Conservation (phyloP, 2,797 vertebrate species). For the Alauda arvensis region DNA sequence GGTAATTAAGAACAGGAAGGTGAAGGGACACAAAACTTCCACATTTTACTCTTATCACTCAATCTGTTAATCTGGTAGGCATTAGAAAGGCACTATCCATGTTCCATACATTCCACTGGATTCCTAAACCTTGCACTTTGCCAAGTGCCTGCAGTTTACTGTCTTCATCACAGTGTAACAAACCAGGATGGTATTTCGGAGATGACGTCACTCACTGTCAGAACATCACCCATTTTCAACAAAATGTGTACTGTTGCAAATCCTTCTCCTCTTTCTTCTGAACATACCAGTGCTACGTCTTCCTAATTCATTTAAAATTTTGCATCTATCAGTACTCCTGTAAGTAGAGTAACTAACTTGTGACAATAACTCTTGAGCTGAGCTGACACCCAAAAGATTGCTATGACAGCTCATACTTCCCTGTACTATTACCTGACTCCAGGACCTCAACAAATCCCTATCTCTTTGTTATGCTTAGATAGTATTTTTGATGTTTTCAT, state of each 20-base stretch:
- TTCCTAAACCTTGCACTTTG: neutral
- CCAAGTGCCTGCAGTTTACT: neutral
- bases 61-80: neutral
- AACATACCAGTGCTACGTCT: neutral
- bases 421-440: neutral
- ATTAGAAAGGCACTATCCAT: neutral
- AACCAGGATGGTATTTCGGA: neutral
- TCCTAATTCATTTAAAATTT: neutral
- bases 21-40: neutral
- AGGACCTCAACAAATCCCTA: neutral
- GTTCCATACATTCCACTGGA: neutral
- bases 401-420: neutral
- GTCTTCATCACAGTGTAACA: neutral
- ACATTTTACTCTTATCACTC: neutral
- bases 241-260: neutral
- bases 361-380: neutral
- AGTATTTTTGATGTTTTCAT: neutral
- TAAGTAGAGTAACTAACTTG: neutral
- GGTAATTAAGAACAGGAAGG: neutral
- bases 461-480: neutral
- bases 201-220: neutral
- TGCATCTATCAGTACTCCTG: neutral
- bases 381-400: neutral
- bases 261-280: neutral
- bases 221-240: neutral